Conservation (phyloP, 2,113 vertebrate species). For the Struthio camelus region DNA sequence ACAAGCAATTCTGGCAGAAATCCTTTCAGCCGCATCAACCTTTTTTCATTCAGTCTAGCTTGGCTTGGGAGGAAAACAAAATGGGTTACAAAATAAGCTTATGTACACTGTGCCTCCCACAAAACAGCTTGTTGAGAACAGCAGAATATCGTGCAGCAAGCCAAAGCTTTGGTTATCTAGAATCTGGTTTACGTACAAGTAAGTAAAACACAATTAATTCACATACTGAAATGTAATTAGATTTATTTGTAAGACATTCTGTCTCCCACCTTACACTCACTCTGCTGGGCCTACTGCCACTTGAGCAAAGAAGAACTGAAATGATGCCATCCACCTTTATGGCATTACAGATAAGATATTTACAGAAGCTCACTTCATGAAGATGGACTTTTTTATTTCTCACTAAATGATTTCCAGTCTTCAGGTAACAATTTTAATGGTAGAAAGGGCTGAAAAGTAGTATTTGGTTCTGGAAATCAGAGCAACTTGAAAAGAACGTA, state of each 20-base stretch:
- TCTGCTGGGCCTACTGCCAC: constrained; percentile 58
- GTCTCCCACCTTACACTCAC: constrained; percentile 47
- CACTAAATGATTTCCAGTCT: constrained; percentile 61
- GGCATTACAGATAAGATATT: constrained; percentile 67
- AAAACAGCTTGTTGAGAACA: not conserved
- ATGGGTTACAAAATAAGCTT: not conserved
- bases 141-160: not conserved
- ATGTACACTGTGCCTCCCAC: not conserved
- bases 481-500: constrained; percentile 21
- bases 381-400: constrained; percentile 49
- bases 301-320: constrained; percentile 61
- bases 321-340: constrained; percentile 64
- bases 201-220: constrained; percentile 69
- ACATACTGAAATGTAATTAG: constrained; percentile 59
- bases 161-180: constrained; percentile 45
- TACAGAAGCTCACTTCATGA: constrained; percentile 48
- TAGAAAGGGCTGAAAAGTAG: constrained; percentile 51
- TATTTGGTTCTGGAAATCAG: constrained; percentile 30
- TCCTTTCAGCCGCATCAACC: not conserved
- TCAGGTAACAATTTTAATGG: constrained; percentile 65
- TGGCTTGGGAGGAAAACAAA: constrained; percentile 10
- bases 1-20: not conserved
- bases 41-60: not conserved
- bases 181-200: constrained; percentile 58
- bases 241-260: constrained; percentile 60